These are phyloP conservation scores for Etheostoma perlongum DNA, from an alignment of 2,797 vertebrate genomes.

Conservation along the genomic window DNA sequence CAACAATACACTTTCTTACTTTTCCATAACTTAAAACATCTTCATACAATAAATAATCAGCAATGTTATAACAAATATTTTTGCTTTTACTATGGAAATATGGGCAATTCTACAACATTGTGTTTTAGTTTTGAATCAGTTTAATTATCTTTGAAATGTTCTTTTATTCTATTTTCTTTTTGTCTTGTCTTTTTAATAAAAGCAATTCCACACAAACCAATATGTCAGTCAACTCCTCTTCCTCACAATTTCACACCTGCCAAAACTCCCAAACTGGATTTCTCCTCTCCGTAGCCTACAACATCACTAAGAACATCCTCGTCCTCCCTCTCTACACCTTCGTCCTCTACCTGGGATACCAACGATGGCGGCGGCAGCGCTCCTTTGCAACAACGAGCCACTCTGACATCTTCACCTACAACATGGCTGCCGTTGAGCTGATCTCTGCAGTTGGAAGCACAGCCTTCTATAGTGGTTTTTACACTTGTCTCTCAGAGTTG, in stretches of 20 bases:
- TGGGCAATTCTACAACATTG: no score
- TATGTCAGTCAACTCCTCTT: conserved; percentile 3
- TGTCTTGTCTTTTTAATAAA: neutral
- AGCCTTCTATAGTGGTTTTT: fast-evolving
- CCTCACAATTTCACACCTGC: fast-evolving
- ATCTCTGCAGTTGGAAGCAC: fast-evolving
- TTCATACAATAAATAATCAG: no score
- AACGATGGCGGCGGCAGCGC: conserved; percentile 10
- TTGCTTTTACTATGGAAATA: no score
- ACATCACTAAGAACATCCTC: neutral
- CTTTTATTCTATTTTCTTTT: no score
- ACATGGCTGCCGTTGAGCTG: conserved; percentile 15
- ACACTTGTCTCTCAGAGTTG: fast-evolving
- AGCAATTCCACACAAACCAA: neutral
- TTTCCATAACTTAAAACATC: no score
- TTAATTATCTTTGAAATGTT: no score
- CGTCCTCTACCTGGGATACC: conserved; percentile 27
- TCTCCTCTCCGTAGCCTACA: fast-evolving
- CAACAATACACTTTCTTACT: no score
- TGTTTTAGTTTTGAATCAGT: no score
- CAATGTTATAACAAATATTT: no score
- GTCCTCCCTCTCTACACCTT: conserved; percentile 1
- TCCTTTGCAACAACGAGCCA: conserved; percentile 13
- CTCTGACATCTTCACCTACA: conserved; percentile 35
- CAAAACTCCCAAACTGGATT: fast-evolving